These are phyloP conservation scores for Pardosa pseudoannulata DNA, from an alignment of 2,888 invertebrate species.

Conservation along the genomic window DNA sequence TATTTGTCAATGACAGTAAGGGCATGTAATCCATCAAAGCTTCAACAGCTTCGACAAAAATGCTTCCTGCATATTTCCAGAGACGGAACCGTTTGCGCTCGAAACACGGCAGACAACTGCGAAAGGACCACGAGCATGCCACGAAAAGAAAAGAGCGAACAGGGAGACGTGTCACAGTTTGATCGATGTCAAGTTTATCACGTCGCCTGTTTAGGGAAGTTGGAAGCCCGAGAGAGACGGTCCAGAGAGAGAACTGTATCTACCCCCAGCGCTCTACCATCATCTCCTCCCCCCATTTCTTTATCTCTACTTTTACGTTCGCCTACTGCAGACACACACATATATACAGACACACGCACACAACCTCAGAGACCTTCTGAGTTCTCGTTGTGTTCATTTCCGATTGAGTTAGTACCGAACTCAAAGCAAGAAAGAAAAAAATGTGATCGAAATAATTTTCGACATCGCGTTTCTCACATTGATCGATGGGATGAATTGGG, in stretches of 20 bases:
- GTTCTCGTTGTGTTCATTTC: constrained; percentile 27
- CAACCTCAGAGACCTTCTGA: neutral
- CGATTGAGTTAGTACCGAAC: constrained; percentile 20
- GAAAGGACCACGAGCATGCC: neutral
- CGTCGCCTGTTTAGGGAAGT: constrained; percentile 13
- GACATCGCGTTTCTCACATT: constrained; percentile 45
- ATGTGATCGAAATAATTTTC: constrained; percentile 46
- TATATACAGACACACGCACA: no score
- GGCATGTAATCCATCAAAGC: neutral
- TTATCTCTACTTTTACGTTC: constrained; percentile 10
- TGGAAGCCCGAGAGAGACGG: constrained; percentile 8
- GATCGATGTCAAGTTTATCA: constrained; percentile 27
- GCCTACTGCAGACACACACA: neutral
- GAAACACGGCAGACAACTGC: neutral
- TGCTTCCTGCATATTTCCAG: neutral
- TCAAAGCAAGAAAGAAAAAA: constrained; percentile 1
- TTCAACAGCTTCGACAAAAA: constrained; percentile 2
- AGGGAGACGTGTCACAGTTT: constrained; percentile 10
- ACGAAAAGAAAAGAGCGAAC: neutral
- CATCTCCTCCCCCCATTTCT: neutral
- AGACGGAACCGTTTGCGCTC: neutral
- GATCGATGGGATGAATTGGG: constrained; percentile 16
- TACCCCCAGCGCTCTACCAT: neutral
- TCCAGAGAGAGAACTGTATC: neutral
- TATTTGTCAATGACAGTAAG: neutral